These are phyloP conservation scores for Globodera ellingtonae DNA, from an alignment of 1,140 invertebrate species.

Conservation along the genomic window DNA sequence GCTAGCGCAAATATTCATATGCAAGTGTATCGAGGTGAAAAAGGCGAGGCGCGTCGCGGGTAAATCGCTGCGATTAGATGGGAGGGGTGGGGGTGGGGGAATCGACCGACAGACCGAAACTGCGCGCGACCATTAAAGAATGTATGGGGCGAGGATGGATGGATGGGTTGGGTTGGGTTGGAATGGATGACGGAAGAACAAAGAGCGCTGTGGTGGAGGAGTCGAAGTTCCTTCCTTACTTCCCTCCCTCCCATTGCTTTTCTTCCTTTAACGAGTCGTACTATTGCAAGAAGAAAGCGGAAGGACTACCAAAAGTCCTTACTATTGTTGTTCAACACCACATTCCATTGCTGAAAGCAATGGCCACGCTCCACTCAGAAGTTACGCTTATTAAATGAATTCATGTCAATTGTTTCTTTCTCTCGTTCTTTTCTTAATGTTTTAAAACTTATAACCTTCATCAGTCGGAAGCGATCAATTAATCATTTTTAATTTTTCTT, in stretches of 20 bases:
- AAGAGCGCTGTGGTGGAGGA: not conserved
- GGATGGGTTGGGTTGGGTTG: not conserved
- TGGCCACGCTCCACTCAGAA: not conserved
- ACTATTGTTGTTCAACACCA: not conserved
- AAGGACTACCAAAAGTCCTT: not conserved
- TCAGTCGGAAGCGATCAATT: not conserved
- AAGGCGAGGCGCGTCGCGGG: not conserved
- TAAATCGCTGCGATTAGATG: not conserved
- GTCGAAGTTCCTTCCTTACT: not conserved
- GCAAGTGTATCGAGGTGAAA: not conserved
- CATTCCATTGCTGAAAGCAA: conserved; percentile 12
- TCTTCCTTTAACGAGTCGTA: not conserved
- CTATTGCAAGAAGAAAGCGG: not conserved
- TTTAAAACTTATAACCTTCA: not conserved
- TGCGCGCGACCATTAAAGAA: conserved; percentile 2
- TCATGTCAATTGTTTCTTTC: not conserved
- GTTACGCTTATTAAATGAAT: not conserved
- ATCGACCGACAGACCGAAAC: not conserved
- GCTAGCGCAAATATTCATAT: not conserved
- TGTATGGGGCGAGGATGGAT: not conserved
- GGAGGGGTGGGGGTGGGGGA: too few relatives aligned
- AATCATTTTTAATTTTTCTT: not conserved
- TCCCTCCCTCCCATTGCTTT: not conserved
- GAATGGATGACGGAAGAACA: not conserved
- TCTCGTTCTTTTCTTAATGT: not conserved